Conservation (phyloP, 2,888 invertebrate species). For the Oxyteleia sp. region DNA sequence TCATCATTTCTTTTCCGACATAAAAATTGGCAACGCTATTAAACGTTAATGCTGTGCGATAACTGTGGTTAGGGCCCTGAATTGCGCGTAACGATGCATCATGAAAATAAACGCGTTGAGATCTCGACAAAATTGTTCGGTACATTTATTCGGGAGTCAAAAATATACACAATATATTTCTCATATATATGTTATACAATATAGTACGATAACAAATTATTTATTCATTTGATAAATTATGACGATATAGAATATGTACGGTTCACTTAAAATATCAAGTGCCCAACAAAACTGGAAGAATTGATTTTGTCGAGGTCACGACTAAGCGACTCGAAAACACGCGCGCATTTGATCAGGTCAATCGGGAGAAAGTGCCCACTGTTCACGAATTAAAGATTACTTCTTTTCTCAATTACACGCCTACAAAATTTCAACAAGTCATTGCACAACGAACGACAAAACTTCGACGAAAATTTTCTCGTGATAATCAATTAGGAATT, state of each 20-base stretch:
- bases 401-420: too few species aligned
- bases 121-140: conserved; percentile 38
- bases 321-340: too few species aligned
- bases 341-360: too few species aligned
- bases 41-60: conserved; percentile 41
- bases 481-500: too few species aligned
- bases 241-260: conserved; percentile 6
- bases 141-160: conserved; percentile 16
- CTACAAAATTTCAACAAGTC: too few species aligned
- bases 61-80: conserved; percentile 37
- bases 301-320: too few species aligned
- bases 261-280: too few species aligned
- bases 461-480: too few species aligned
- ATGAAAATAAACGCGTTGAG: conserved; percentile 29
- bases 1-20: background rate
- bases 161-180: conserved; percentile 20
- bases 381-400: too few species aligned
- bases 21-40: conserved; percentile 25
- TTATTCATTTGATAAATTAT: conserved; percentile 11
- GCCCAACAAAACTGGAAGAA: too few species aligned
- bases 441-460: too few species aligned
- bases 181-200: conserved; percentile 32
- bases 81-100: conserved; percentile 19
- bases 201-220: conserved; percentile 38
- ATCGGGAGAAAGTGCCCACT: too few species aligned